phyloP scores from a whole-genome alignment of 1,140 invertebrate species.

The Leptestheria dahalacensis region DNA sequence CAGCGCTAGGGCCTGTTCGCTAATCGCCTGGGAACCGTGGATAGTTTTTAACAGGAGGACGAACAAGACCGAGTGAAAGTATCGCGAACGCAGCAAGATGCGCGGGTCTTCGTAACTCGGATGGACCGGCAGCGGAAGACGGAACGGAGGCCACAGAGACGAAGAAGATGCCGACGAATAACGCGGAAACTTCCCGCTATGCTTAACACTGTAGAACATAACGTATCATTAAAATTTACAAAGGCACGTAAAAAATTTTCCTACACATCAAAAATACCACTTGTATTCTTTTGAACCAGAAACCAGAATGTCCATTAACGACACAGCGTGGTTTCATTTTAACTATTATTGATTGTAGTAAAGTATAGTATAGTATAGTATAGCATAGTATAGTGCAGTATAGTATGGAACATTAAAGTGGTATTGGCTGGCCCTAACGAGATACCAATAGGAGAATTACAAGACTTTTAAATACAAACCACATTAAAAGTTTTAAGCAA shows the following conservation, averaged over 20 bases:
- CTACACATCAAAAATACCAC: too few relatives aligned
- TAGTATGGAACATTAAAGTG: too few relatives aligned
- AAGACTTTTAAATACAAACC: too few relatives aligned
- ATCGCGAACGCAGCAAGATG: conserved; percentile 48
- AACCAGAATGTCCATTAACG: too few relatives aligned
- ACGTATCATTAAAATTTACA: conserved; percentile 3
- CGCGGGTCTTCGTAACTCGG: conserved; percentile 54
- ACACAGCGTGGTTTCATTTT: too few relatives aligned
- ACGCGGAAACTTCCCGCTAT: conserved; percentile 40
- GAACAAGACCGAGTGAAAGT: conserved; percentile 72
- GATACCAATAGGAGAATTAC: too few relatives aligned
- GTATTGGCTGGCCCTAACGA: too few relatives aligned
- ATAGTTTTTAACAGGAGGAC: conserved; percentile 69
- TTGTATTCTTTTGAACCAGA: too few relatives aligned
- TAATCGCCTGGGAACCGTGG: conserved; percentile 42
- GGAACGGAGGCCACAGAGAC: conserved; percentile 68
- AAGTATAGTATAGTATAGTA: too few relatives aligned
- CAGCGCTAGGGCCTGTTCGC: conserved; percentile 70
- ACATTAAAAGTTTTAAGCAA: too few relatives aligned
- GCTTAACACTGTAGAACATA: conserved; percentile 36
- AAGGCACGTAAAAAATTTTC: conserved; percentile 6
- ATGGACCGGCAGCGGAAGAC: conserved; percentile 46
- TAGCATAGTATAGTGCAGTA: too few relatives aligned
- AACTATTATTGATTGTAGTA: too few relatives aligned
- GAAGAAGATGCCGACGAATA: conserved; percentile 4